Percentiles rank a stretch among this genome's conserved stretches.
phyloP scores from a whole-genome alignment of 2,888 invertebrate species.

The Drosophila subsilvestris region DNA sequence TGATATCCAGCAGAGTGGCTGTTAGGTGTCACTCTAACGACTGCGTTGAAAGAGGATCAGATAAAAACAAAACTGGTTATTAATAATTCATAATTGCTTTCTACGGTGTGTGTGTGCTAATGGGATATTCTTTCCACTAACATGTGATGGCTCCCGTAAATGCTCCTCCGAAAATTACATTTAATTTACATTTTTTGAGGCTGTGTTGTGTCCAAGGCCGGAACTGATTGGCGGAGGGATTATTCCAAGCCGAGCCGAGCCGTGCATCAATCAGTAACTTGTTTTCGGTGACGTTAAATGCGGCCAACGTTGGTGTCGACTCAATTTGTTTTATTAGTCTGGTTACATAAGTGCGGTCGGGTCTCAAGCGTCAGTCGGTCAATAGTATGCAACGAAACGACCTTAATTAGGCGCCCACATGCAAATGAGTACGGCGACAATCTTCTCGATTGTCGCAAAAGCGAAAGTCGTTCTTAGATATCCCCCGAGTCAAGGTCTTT shows the following conservation, averaged over 20 bases:
- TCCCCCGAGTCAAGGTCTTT: constrained; percentile 26
- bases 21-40: constrained; percentile 21
- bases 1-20: constrained; percentile 11
- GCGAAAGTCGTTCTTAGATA: constrained; percentile 69
- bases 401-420: constrained; percentile 68
- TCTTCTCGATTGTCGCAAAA: constrained; percentile 35
- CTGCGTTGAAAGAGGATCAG: constrained; percentile 35
- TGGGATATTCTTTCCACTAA: constrained; percentile 11
- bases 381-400: constrained; percentile 72
- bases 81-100: constrained; percentile 52
- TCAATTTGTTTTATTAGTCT: constrained; percentile 60
- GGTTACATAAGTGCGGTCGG: constrained; percentile 59
- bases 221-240: constrained; percentile 35
- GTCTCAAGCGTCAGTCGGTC: constrained; percentile 60
- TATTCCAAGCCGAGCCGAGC: constrained; percentile 24
- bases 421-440: constrained; percentile 55
- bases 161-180: not conserved
- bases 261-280: constrained; percentile 45
- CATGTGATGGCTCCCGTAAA: constrained; percentile 1
- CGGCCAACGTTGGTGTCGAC: constrained; percentile 36
- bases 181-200: constrained; percentile 17
- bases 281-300: constrained; percentile 63
- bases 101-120: constrained; percentile 9
- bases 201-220: constrained; percentile 25
- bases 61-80: constrained; percentile 24